Conservation (phyloP, 2,113 vertebrate genomes). For the Podilymbus podiceps region DNA sequence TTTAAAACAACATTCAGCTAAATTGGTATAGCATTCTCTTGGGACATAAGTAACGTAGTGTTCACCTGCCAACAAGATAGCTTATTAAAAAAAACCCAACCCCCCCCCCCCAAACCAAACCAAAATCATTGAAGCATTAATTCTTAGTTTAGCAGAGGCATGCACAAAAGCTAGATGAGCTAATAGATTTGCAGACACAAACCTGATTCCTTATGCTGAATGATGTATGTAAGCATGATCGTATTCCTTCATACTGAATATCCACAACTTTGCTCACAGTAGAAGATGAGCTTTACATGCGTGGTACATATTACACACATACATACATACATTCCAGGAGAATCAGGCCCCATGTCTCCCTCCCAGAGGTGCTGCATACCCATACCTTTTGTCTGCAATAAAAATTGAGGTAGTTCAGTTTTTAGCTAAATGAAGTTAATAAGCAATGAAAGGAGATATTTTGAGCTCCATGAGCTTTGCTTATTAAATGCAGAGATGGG, state of each 20-base stretch:
- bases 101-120: no score
- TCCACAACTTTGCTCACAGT: neutral
- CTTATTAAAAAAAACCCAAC: neutral
- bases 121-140: rapidly evolving
- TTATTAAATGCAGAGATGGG: neutral
- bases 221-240: neutral
- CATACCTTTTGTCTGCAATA: neutral
- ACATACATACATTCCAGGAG: neutral
- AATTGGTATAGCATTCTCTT: neutral
- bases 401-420: neutral
- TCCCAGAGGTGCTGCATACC: neutral
- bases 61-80: neutral
- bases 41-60: neutral
- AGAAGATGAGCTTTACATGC: neutral
- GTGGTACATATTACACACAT: neutral
- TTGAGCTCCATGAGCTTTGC: neutral
- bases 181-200: neutral
- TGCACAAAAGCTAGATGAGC: neutral
- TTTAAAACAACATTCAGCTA: constrained; percentile 12
- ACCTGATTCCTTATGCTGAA: neutral
- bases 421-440: neutral
- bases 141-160: neutral
- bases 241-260: neutral
- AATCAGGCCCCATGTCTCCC: neutral
- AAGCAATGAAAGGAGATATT: neutral